These are phyloP conservation scores for Fratercula arctica DNA, from an alignment of 2,797 vertebrate species.

Conservation along the genomic window DNA sequence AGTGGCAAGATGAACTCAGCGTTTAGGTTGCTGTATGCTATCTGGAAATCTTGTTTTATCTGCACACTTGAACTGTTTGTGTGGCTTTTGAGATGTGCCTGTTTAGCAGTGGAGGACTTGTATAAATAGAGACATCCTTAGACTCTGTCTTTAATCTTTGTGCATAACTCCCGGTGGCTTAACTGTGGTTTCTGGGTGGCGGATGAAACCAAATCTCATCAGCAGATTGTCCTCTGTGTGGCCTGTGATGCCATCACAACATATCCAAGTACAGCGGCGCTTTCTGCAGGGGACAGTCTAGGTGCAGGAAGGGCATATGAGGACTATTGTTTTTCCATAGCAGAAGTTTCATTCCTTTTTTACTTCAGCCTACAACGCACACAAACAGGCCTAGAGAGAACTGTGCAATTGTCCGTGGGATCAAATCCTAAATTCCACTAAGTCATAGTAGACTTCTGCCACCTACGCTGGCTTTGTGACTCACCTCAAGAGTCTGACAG, in stretches of 20 bases:
- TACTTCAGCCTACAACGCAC: neutral
- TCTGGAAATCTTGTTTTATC: neutral
- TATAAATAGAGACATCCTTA: neutral
- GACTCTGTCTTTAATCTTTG: neutral
- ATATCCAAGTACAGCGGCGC: neutral
- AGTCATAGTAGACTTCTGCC: neutral
- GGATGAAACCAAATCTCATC: neutral
- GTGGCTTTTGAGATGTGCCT: neutral
- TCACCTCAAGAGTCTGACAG: neutral
- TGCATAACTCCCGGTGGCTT: neutral
- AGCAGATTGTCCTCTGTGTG: neutral
- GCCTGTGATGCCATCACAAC: neutral
- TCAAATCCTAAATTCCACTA: slow-evolving; percentile 9
- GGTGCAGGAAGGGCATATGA: neutral
- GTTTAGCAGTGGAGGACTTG: neutral
- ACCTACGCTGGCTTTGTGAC: neutral
- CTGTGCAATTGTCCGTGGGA: neutral
- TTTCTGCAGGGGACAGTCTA: neutral
- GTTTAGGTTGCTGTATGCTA: neutral
- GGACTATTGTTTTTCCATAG: neutral
- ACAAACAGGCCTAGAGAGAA: neutral
- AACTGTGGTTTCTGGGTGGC: neutral
- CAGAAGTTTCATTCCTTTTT: neutral
- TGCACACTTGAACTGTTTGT: neutral
- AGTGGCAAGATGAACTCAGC: neutral